Conservation (phyloP, 2,797 vertebrate species). For the Clarias fuscus region DNA sequence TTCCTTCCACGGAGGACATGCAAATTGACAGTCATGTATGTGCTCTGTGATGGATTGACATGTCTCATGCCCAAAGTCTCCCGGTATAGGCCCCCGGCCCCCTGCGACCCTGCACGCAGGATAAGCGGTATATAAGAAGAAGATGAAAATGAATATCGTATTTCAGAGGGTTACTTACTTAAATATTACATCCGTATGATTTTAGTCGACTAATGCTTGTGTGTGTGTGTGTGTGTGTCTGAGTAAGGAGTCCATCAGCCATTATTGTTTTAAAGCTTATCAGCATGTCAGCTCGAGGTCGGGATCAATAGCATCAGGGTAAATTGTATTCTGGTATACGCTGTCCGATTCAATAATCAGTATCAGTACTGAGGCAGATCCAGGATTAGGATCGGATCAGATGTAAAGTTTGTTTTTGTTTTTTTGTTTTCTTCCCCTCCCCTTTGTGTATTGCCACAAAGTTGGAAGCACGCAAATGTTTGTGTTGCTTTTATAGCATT, state of each 20-base stretch:
- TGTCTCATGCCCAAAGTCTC: neutral
- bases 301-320: neutral
- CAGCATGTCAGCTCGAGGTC: neutral
- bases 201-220: neutral
- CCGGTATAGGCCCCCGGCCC: too few species aligned
- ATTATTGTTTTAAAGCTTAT: constrained; percentile 2
- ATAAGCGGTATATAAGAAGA: too few species aligned
- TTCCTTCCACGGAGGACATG: too few species aligned
- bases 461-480: neutral
- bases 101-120: too few species aligned
- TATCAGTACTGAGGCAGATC: neutral
- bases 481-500: too few species aligned
- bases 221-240: neutral
- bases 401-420: neutral
- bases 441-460: neutral
- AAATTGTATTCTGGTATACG: neutral
- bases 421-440: neutral
- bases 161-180: neutral
- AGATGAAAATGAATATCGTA: too few species aligned
- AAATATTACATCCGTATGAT: neutral
- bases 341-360: neutral
- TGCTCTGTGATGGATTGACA: too few species aligned
- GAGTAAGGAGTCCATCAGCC: neutral
- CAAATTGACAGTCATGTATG: too few species aligned
- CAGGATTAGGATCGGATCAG: neutral